Evolutionary conservation across 2,888 invertebrate genomes (phyloP), one percentile per base, ranked within the genome.

Genomic region (Siphonodentalium dalli): DNA sequence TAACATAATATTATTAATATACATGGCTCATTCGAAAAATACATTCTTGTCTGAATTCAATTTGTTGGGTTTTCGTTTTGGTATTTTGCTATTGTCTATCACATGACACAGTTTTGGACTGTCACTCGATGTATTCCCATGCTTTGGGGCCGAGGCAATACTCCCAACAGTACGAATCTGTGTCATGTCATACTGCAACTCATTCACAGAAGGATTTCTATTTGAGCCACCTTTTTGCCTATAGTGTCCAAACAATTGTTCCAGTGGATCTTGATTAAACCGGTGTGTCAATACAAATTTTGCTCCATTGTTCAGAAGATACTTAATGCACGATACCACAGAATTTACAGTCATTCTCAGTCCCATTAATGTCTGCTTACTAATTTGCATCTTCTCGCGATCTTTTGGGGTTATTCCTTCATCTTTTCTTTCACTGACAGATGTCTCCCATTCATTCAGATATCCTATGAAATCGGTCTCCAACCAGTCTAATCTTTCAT

Each of bases 261-360:
- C 62, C 18, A 59, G 43, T 1, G 57, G 54, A 29, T 62, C 59
- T 21, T 62, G 62, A 18, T 58, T 61, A 24, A 62, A 59, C 2
- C 27, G 26, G n/a, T 59, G 33, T 5, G 58, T 61, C n/a, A 58
- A 28, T 1, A 60, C 41, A 43, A 53, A 61, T 4, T 27, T n/a
- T n/a, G 46, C 54, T 23, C 63, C 59, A 2, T 24, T 24, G 29
- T 39, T 26, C 3, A 63, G 27, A 5, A 57, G 29, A 24, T 37
- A 27, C 27, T 45, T 51, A 3, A 54, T 39, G 49, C 60, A 51
- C n/a, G 44, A 51, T n/a, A 41, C 31, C 15, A 61, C 50, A 7
- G 58, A 61, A 1, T 29, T 42, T 20, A 46, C 46, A 21, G 44
- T 41, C 7, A 63, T 57, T 9, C 41, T 28, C 8, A 63, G 27